Evolutionary conservation across 2,888 invertebrate genomes (phyloP), one percentile per base, ranked within the genome.

Genomic region (Lasioglossum leucozonium): DNA sequence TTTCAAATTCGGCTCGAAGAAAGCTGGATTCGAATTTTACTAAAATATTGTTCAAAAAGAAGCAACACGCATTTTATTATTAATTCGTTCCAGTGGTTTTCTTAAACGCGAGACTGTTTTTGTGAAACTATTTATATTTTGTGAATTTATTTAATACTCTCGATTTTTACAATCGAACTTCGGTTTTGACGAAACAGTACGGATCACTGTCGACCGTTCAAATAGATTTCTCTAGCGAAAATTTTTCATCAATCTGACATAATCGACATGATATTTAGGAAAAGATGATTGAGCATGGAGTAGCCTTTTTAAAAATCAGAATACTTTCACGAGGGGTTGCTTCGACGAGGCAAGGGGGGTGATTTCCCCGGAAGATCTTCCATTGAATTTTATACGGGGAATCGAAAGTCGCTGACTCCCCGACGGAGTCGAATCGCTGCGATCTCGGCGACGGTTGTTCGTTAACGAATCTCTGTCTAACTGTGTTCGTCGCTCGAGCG

Each of bases 401-500:
- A 58, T 58, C 4, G 18, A 26, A 67, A 16, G 0, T 30, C 13
- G 6, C 11, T n/a, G 11, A 65, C 26, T 37, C 22, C 11, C 37
- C 37, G 67, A 22, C 40, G 26, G n/a, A 10, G 18, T 11, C 0
- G 26, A 58, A 72, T 51, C 51, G 62, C 16, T 69, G 44, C 71
- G 34, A 71, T 37, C 71, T 22, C 58, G 47, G 11, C 5, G 11
- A 11, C 40, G 30, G 26, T 77, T 55, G 4, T 67, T 77, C 74
- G 74, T 77, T 79, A 76, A 85, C 79, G 79, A 88, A 81, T 81
- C 77, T 18, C 51, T 13, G 73, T 51, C 44, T 47, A 51, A 67
- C 71, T 75, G 84, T 89, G 72, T 71, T 80, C 78, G 73, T 85
- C 91, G 87, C 78, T 86, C 90, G 87, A 76, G 81, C 73, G 44